Conservation (phyloP, 2,888 invertebrate genomes). For the Pimpla rufipes region DNA sequence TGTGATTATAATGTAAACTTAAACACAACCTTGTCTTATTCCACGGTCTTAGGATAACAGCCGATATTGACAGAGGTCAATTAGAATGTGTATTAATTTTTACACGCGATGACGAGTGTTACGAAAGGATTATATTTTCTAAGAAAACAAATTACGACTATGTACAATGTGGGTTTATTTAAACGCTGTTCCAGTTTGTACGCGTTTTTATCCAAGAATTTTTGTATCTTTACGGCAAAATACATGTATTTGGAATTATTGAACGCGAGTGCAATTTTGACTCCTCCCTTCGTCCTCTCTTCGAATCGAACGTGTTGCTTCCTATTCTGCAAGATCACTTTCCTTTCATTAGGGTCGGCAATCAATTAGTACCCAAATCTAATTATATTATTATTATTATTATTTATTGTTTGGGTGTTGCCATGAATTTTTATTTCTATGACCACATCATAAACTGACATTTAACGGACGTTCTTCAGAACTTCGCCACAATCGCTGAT, state of each 20-base stretch:
- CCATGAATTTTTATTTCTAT: too few species aligned
- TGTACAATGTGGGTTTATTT: background rate
- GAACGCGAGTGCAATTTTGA: background rate
- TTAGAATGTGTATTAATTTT: background rate
- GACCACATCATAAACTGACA: too few species aligned
- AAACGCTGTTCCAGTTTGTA: background rate
- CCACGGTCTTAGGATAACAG: background rate
- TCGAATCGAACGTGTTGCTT: too few species aligned
- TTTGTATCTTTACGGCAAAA: background rate
- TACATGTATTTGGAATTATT: background rate
- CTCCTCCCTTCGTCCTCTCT: background rate
- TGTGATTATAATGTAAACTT: constrained; percentile 8
- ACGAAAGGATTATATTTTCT: background rate
- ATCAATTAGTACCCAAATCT: too few species aligned
- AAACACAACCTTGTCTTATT: background rate
- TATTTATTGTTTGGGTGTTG: too few species aligned
- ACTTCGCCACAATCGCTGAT: background rate
- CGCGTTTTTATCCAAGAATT: background rate
- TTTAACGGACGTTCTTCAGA: too few species aligned
- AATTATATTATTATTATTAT: too few species aligned
- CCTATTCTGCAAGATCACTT: too few species aligned
- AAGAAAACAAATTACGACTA: background rate
- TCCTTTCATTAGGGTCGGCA: too few species aligned
- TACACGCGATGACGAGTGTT: background rate
- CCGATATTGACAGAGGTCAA: constrained; percentile 5